Conservation (phyloP, 2,888 invertebrate species). For the Melikaiella ostensackeni region DNA sequence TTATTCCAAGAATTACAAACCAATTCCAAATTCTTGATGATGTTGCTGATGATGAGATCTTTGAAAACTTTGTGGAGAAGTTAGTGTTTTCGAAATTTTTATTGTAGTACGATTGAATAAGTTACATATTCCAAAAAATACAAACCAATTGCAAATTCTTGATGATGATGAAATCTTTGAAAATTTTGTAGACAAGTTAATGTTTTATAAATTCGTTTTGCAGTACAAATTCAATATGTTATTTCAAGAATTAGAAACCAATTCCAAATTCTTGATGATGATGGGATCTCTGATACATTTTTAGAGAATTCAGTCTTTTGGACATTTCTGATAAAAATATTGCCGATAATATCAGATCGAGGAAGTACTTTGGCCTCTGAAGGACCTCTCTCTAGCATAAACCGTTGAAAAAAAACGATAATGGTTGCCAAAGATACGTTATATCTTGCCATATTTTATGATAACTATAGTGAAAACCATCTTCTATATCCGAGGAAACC, state of each 20-base stretch:
- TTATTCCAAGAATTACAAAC: too few relatives aligned
- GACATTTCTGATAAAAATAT: neutral
- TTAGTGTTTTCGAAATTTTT: too few relatives aligned
- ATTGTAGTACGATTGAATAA: too few relatives aligned
- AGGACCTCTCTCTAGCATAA: slow-evolving; percentile 30
- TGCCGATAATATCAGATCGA: slow-evolving; percentile 11
- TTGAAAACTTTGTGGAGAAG: too few relatives aligned
- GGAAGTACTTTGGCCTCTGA: slow-evolving; percentile 28
- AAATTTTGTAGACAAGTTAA: too few relatives aligned
- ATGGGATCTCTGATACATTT: neutral
- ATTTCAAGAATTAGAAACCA: neutral
- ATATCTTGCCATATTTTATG: slow-evolving; percentile 34
- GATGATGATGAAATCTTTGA: too few relatives aligned
- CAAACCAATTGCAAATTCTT: too few relatives aligned
- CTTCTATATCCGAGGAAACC: slow-evolving; percentile 28
- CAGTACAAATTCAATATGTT: neutral
- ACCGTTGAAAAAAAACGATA: slow-evolving; percentile 30
- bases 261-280: neutral
- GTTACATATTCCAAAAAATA: too few relatives aligned
- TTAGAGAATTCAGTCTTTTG: neutral
- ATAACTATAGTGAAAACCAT: slow-evolving; percentile 26
- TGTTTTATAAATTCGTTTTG: too few relatives aligned
- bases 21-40: too few relatives aligned
- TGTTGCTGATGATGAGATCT: too few relatives aligned
- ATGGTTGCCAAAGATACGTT: slow-evolving; percentile 31